Conservation (phyloP, 2,888 invertebrate species). For the Pogonocherus hispidulus region DNA sequence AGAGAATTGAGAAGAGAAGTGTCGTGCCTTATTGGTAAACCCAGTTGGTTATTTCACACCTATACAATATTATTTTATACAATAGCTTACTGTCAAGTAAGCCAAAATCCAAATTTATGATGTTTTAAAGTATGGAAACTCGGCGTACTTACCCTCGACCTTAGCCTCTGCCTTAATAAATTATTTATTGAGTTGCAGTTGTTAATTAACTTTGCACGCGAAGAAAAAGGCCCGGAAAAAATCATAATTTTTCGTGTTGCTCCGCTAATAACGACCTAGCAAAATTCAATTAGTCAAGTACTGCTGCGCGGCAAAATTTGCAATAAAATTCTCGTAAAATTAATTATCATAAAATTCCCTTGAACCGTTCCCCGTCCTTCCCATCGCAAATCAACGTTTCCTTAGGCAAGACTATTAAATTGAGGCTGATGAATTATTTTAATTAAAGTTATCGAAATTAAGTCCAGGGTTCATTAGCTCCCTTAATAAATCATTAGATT, state of each 20-base stretch:
- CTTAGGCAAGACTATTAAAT: conserved; percentile 22
- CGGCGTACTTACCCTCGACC: neutral
- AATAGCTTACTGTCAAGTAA: too few relatives aligned
- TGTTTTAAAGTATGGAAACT: neutral
- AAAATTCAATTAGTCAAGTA: conserved; percentile 13
- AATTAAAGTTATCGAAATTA: conserved; percentile 63
- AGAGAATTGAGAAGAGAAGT: too few relatives aligned
- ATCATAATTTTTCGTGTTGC: neutral
- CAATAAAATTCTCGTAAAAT: conserved; percentile 9
- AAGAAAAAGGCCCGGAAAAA: neutral
- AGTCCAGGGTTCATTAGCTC: conserved; percentile 59
- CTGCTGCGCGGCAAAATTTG: neutral
- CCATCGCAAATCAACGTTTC: conserved; percentile 7
- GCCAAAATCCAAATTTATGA: too few relatives aligned
- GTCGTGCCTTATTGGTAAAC: too few relatives aligned
- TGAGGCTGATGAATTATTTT: conserved; percentile 59
- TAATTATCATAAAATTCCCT: conserved; percentile 18
- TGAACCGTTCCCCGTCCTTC: neutral
- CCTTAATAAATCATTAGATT: conserved; percentile 57
- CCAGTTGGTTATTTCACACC: too few relatives aligned
- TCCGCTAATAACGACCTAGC: neutral
- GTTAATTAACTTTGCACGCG: neutral
- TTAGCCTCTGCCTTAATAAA: neutral
- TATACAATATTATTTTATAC: too few relatives aligned
- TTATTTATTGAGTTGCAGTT: neutral